A percentile compares a stretch with the other conserved stretches of the same genome.
Evolutionary conservation across 2,113 vertebrate species (phyloP).

Genomic region (Zeus faber): DNA sequence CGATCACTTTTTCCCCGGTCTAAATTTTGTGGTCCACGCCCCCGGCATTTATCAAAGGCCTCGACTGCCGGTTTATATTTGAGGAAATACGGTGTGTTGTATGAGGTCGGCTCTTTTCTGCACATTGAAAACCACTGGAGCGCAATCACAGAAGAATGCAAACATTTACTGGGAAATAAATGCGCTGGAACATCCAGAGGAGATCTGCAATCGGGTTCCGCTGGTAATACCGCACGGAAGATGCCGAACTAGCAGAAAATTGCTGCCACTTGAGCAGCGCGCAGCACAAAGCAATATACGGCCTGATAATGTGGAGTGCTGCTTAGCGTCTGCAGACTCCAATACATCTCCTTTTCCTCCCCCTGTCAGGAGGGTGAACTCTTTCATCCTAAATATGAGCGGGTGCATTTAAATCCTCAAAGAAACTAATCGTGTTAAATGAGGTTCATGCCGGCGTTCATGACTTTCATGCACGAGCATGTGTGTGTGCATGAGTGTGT

Average conservation of each 20-base stretch:
- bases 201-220: conserved; percentile 68
- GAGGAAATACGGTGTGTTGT: too few species aligned
- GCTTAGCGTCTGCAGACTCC: conserved; percentile 48
- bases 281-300: conserved; percentile 51
- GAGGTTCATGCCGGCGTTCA: conserved; percentile 56
- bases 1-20: too few species aligned
- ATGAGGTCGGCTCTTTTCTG: too few species aligned
- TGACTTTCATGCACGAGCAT: conserved; percentile 37
- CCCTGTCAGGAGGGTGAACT: conserved; percentile 49
- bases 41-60: too few species aligned
- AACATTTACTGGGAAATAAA: conserved; percentile 76
- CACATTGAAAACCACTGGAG: conserved; percentile 60
- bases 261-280: conserved; percentile 61
- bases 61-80: too few species aligned
- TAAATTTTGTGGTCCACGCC: too few species aligned
- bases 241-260: conserved; percentile 52
- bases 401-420: conserved; percentile 66
- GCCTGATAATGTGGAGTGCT: conserved; percentile 53
- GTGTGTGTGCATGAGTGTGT: conserved; percentile 12
- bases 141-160: conserved; percentile 71
- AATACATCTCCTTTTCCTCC: conserved; percentile 20
- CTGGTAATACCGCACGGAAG: conserved; percentile 53
- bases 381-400: conserved; percentile 61
- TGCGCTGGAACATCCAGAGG: conserved; percentile 66
- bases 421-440: conserved; percentile 67